Evolutionary conservation across 1,140 invertebrate genomes (phyloP), one percentile per base, ranked within the genome.

Genomic region (Drosophila suzukii): DNA sequence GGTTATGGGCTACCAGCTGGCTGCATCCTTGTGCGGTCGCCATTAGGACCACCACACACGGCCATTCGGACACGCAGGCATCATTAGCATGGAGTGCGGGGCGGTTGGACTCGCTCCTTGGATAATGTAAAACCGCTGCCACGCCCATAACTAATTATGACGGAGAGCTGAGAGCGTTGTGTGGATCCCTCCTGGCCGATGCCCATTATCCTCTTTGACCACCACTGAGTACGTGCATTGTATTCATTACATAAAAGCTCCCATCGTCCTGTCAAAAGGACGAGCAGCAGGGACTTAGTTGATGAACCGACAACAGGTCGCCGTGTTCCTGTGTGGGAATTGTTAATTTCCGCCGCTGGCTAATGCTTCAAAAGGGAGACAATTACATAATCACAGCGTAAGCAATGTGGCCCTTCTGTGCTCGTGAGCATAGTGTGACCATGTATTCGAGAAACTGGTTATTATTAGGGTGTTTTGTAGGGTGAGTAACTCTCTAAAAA

Each of bases 61-160:
- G 12, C 57, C 10, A n/a, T 32, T 44, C 43, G 59, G 63, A 66
- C 59, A 65, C 60, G 63, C 63, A 66, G 61, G 38, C 73, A 70
- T 77, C 81, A 83, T 83, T 79, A 83, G 81, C 72, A 84, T 80
- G 73, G 65, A 20, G 11, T 65, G 60, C 11, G 43, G 11, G 63
- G 30, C 46, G 24, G 30, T 34, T 34, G 32, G n/a, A 13, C 10
- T 38, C 10, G 32, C 49, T 63, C 20, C 30, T 75, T 55, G 50
- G 50, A 75, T 67, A 83, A 83, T 84, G 57, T 60, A 61, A 80
- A 57, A 84, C 65, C 65, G 49, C 62, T 53, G 61, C 39, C 60
- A 75, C 81, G 76, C 61, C 76, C 76, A 67, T 78, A 79, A 79
- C 81, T 82, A 82, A 84, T 82, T 84, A 79, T 75, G 60, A 56